These are phyloP conservation scores for Punctoribates punctum DNA, from an alignment of 2,888 invertebrate genomes.

Conservation along the genomic window DNA sequence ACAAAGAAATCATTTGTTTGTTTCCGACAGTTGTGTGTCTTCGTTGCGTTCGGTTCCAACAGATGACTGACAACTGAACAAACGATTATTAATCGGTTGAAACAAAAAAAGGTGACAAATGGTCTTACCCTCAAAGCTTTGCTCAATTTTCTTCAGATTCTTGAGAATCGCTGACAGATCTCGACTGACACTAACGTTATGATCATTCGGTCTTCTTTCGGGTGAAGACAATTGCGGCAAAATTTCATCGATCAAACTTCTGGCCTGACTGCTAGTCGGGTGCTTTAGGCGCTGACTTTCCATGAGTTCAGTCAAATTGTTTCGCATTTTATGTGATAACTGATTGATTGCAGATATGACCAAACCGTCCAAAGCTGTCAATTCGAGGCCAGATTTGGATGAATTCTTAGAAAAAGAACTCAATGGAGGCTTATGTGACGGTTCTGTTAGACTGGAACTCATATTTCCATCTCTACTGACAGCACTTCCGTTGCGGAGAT, in stretches of 20 bases:
- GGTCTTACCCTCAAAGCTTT: slow-evolving; percentile 56
- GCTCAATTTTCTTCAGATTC: slow-evolving; percentile 58
- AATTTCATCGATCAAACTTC: slow-evolving; percentile 44
- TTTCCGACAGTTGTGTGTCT: no score
- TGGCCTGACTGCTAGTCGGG: slow-evolving; percentile 40
- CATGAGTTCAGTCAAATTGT: slow-evolving; percentile 56
- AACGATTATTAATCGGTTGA: no score
- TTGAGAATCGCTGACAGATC: slow-evolving; percentile 58
- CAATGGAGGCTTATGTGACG: neutral
- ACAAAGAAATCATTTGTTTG: no score
- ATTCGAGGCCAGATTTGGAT: neutral
- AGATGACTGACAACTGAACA: no score
- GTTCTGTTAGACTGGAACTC: no score
- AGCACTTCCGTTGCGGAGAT: no score
- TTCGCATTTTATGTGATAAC: slow-evolving; percentile 57
- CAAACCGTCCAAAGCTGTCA: slow-evolving; percentile 54
- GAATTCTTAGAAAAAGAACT: neutral
- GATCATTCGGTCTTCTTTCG: slow-evolving; percentile 42
- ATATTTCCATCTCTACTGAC: no score
- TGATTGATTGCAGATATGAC: slow-evolving; percentile 59
- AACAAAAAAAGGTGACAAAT: no score
- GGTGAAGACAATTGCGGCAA: slow-evolving; percentile 48
- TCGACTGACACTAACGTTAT: slow-evolving; percentile 44
- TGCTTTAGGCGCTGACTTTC: slow-evolving; percentile 55
- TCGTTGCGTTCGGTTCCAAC: no score